These are phyloP conservation scores for Falco biarmicus DNA, from an alignment of 2,797 vertebrate genomes.

Conservation along the genomic window DNA sequence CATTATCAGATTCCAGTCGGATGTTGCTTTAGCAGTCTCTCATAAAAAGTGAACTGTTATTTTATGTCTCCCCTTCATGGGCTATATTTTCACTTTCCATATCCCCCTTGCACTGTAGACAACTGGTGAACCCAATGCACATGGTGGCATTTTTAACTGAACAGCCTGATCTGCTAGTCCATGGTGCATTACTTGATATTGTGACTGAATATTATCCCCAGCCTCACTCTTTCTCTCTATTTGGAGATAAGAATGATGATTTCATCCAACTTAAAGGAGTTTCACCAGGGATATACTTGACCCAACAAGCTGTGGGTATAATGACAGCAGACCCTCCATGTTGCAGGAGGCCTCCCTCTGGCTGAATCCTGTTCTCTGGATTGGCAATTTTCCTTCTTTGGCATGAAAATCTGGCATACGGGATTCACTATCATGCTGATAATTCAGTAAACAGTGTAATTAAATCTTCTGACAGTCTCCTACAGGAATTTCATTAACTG, in stretches of 20 bases:
- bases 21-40: background rate
- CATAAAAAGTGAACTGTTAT: background rate
- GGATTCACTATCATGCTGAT: background rate
- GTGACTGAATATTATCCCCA: background rate
- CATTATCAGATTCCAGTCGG: background rate
- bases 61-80: background rate
- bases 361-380: constrained; percentile 3
- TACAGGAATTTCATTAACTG: constrained; percentile 48
- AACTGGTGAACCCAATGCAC: background rate
- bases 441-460: constrained; percentile 54
- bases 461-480: constrained; percentile 49
- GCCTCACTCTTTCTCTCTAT: background rate
- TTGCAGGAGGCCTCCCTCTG: background rate
- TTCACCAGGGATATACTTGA: constrained; percentile 7
- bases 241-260: background rate
- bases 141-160: background rate
- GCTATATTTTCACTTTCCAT: constrained; percentile 8
- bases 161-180: background rate
- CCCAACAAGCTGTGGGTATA: background rate
- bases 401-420: background rate
- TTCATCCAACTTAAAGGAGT: constrained; percentile 2
- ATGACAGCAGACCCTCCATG: background rate
- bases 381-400: constrained; percentile 34
- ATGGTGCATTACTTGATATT: background rate
- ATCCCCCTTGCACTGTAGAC: background rate